Evolutionary conservation across 2,888 invertebrate species (phyloP), one percentile per base, ranked within the genome.

Genomic region (Xanthia togata): DNA sequence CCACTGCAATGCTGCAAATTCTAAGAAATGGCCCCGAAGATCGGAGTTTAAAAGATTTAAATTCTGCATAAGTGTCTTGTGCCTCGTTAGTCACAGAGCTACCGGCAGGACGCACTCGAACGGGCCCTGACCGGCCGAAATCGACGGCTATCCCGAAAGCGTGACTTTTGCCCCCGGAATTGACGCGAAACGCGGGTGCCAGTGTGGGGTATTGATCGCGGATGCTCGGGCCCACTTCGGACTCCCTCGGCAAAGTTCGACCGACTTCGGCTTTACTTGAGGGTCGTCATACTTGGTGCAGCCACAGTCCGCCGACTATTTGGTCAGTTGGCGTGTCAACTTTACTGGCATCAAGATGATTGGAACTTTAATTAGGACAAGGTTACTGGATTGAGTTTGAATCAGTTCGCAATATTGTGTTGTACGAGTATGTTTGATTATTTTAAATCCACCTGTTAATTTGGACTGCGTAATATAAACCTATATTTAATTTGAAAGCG

Each of bases 81-180:
- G 85, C 84, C 87, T 92, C 90, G 91, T 91, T 92, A 91, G 91
- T 90, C 90, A 88, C 89, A 73, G 68, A 73, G 59, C 77, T 67
- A 73, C 70, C 80, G 62, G 68, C 77, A 78, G 76, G 76, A 81
- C 76, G 70, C 76, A 91, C 92, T 91, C 92, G 91, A 93, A 92
- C 91, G 93, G 91, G 91, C 90, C 88, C 92, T 94, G 94, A 93
- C 95, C 93, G 94, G 92, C 93, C 93, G 89, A 92, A 95, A 95
- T 96, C 94, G 94, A 93, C 94, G 94, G 93, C 93, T 93, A 94
- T 94, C 95, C 94, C 90, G 90, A 92, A 95, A 95, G 93, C 94
- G 94, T 96, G 96, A 96, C 96, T 96, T 96, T 95, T 96, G 94
- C 93, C 94, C 95, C 94, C 93, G 93, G 94, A 95, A 95, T 95